These are phyloP conservation scores for Pseudorhiza aurosa DNA, from an alignment of 30 jellyfish, hydroid and myxozoan genomes.

Conservation along the genomic window DNA sequence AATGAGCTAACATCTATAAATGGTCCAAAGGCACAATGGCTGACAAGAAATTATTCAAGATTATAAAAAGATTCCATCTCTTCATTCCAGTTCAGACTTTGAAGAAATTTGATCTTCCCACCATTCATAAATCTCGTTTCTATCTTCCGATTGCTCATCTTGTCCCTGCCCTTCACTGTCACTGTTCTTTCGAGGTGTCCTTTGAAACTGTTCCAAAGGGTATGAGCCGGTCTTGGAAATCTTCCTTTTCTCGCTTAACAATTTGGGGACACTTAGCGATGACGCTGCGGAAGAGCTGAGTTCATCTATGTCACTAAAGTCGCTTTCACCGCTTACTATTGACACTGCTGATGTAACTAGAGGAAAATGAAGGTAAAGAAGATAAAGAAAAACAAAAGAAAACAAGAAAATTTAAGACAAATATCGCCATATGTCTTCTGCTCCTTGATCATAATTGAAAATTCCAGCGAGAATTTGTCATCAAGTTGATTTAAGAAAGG, in stretches of 20 bases:
- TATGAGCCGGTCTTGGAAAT: slow-evolving; percentile 6
- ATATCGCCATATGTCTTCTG: too few relatives aligned
- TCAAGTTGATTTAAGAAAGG: too few relatives aligned
- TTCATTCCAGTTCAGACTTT: too few relatives aligned
- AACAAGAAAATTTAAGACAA: too few relatives aligned
- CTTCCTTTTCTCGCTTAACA: slow-evolving; percentile 19
- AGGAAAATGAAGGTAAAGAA: neutral
- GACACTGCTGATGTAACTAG: slow-evolving; percentile 68
- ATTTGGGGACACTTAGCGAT: slow-evolving; percentile 39
- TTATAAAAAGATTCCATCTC: too few relatives aligned
- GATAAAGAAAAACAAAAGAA: neutral
- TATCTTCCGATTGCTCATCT: neutral
- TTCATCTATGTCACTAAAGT: slow-evolving; percentile 61
- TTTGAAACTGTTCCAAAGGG: slow-evolving; percentile 45
- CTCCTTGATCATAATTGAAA: too few relatives aligned
- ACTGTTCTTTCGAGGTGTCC: neutral
- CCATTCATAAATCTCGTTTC: slow-evolving; percentile 39
- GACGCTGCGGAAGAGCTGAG: slow-evolving; percentile 57
- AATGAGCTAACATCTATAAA: too few relatives aligned
- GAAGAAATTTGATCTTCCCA: slow-evolving; percentile 52
- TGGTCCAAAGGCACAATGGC: too few relatives aligned
- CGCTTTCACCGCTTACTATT: slow-evolving; percentile 64
- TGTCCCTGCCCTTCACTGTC: neutral
- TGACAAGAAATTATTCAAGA: too few relatives aligned
- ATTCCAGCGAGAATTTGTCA: too few relatives aligned